These are phyloP conservation scores for Sturnira hondurensis DNA, from an alignment of 2,113 vertebrate genomes.

Conservation along the genomic window DNA sequence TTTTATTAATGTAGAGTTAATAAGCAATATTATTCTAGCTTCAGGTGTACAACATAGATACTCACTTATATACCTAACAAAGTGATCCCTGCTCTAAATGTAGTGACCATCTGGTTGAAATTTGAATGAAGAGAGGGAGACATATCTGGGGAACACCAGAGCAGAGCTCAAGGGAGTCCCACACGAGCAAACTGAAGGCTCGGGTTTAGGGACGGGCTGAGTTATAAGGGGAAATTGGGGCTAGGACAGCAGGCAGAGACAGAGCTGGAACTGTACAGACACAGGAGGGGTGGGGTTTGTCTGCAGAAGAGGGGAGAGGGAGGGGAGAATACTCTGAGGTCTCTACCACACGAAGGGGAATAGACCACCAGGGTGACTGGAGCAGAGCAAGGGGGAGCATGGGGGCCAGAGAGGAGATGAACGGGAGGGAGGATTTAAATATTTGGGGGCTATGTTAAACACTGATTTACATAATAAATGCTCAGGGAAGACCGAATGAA, in stretches of 20 bases:
- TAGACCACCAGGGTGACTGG: not conserved
- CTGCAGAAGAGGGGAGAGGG: not conserved
- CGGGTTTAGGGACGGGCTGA: not conserved
- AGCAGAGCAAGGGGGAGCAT: not conserved
- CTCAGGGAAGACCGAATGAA: not conserved
- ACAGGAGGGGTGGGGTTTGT: not conserved
- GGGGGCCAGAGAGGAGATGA: not conserved
- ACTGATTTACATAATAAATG: not conserved
- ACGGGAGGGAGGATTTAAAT: not conserved
- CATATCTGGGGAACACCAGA: not conserved
- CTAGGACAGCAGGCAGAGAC: not conserved
- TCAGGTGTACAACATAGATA: not conserved
- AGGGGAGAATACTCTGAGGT: rapidly evolving
- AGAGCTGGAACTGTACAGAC: not conserved
- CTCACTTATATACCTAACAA: not conserved
- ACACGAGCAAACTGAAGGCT: not conserved
- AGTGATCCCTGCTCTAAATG: not conserved
- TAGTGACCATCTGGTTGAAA: not conserved
- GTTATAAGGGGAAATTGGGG: not conserved
- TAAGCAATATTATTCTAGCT: not conserved
- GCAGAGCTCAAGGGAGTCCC: no score
- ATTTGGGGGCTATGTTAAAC: not conserved
- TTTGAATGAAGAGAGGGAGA: not conserved
- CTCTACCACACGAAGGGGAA: not conserved
- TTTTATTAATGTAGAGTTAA: not conserved